These are phyloP conservation scores for Heteromyza rotundicornis DNA, from an alignment of 2,888 invertebrate species.

Conservation along the genomic window DNA sequence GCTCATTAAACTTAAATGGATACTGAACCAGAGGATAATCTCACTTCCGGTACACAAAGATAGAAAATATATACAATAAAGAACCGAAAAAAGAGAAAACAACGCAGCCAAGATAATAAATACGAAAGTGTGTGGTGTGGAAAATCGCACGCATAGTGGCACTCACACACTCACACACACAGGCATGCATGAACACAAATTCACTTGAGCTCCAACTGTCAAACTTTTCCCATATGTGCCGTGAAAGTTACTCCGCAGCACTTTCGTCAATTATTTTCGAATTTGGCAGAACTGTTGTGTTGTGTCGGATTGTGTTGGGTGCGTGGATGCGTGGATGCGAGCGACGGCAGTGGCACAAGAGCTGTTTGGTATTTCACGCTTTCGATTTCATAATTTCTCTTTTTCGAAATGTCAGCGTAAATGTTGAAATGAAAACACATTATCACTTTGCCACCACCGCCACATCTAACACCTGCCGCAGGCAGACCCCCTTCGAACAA, in stretches of 20 bases:
- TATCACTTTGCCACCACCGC: background rate
- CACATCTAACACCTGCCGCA: background rate
- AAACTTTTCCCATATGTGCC: conserved; percentile 54
- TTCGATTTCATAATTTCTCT: background rate
- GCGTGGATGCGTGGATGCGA: background rate
- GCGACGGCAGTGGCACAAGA: background rate
- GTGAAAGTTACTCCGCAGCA: conserved; percentile 46
- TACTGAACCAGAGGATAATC: conserved; percentile 23
- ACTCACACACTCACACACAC: too few relatives aligned
- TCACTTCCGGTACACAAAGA: background rate
- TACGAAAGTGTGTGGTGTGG: background rate
- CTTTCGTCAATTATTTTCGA: conserved; percentile 52
- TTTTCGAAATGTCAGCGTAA: background rate
- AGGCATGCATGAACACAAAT: too few relatives aligned
- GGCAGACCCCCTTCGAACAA: too few relatives aligned
- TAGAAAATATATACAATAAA: conserved; percentile 1
- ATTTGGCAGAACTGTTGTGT: conserved; percentile 52
- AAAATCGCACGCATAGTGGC: too few relatives aligned
- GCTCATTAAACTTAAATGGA: conserved; percentile 56
- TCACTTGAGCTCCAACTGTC: conserved; percentile 38
- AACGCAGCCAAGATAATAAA: background rate
- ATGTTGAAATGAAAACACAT: background rate
- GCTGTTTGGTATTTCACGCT: background rate
- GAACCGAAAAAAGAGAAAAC: background rate
- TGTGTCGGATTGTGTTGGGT: conserved; percentile 37